These are phyloP conservation scores for Aphodius granarius DNA, from an alignment of 2,888 invertebrate genomes.

Conservation along the genomic window DNA sequence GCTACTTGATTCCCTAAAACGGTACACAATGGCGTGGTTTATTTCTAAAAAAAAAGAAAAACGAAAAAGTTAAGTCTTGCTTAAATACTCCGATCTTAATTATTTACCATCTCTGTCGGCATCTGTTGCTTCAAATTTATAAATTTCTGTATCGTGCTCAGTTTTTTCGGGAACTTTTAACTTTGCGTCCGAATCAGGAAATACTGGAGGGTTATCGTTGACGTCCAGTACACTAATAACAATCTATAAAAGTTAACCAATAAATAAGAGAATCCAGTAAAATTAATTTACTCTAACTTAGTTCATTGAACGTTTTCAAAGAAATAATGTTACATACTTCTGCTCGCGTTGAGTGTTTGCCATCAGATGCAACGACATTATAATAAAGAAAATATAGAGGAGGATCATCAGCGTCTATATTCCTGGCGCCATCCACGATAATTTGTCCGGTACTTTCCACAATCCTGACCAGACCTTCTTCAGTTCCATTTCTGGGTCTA, in stretches of 20 bases:
- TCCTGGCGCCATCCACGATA: slow-evolving; percentile 50
- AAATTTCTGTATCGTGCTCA: slow-evolving; percentile 50
- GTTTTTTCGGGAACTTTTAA: slow-evolving; percentile 59
- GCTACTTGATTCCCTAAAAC: slow-evolving; percentile 52
- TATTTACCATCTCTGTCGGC: slow-evolving; percentile 62
- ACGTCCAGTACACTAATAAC: slow-evolving; percentile 61
- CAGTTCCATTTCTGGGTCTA: slow-evolving; percentile 55
- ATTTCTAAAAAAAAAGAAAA: slow-evolving; percentile 47
- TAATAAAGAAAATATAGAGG: slow-evolving; percentile 57
- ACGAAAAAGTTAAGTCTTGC: not conserved
- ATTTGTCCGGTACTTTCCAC: slow-evolving; percentile 58
- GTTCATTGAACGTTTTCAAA: not conserved
- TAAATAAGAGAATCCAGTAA: not conserved
- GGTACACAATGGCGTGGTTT: slow-evolving; percentile 59
- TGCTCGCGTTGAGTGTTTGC: slow-evolving; percentile 46
- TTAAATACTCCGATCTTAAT: not conserved
- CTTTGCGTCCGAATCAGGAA: slow-evolving; percentile 41
- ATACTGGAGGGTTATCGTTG: slow-evolving; percentile 61
- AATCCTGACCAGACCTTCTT: slow-evolving; percentile 56
- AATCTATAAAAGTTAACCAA: slow-evolving; percentile 53
- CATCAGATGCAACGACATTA: slow-evolving; percentile 59
- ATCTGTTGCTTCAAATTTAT: slow-evolving; percentile 55
- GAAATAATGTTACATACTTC: slow-evolving; percentile 46
- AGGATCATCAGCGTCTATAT: slow-evolving; percentile 62
- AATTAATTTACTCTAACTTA: not conserved